Percentiles rank a stretch among this genome's conserved stretches.
These are phyloP conservation scores for Callipepla californica DNA, from an alignment of 2,113 vertebrate genomes.

Conservation along the genomic window DNA sequence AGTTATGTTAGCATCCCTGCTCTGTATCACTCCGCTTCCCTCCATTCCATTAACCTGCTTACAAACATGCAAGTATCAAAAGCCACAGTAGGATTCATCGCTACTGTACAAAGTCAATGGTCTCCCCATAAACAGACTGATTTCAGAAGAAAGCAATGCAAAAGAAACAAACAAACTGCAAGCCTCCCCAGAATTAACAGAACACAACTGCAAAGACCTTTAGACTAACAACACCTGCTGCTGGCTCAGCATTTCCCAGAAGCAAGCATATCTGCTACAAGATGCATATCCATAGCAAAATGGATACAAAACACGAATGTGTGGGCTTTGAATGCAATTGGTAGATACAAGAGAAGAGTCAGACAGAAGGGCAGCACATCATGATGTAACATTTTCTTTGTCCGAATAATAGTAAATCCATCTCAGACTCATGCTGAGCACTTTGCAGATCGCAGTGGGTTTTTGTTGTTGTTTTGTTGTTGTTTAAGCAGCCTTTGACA, in stretches of 20 bases:
- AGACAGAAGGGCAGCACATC: not conserved
- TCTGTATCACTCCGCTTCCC: not conserved
- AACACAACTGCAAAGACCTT: not conserved
- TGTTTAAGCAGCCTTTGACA: not conserved
- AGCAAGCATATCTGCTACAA: not conserved
- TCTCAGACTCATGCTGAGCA: not conserved
- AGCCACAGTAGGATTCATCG: not conserved
- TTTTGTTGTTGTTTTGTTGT: not conserved
- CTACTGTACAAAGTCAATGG: not conserved
- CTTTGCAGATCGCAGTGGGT: not conserved
- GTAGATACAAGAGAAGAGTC: not conserved
- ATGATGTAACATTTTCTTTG: not conserved
- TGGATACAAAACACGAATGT: not conserved
- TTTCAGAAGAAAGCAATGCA: not conserved
- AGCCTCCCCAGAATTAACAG: not conserved
- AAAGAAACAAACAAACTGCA: not conserved
- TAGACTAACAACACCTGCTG: not conserved
- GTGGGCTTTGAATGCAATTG: not conserved
- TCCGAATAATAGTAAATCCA: not conserved
- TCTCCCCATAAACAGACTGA: not conserved
- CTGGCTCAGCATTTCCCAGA: slow-evolving; percentile 5
- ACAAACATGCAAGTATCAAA: not conserved
- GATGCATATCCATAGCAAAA: not conserved
- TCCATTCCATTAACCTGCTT: not conserved
- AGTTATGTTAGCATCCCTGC: not conserved